Base-by-base conservation (phyloP, 2,113 vertebrate species). In the Eidolon helvum region DNA sequence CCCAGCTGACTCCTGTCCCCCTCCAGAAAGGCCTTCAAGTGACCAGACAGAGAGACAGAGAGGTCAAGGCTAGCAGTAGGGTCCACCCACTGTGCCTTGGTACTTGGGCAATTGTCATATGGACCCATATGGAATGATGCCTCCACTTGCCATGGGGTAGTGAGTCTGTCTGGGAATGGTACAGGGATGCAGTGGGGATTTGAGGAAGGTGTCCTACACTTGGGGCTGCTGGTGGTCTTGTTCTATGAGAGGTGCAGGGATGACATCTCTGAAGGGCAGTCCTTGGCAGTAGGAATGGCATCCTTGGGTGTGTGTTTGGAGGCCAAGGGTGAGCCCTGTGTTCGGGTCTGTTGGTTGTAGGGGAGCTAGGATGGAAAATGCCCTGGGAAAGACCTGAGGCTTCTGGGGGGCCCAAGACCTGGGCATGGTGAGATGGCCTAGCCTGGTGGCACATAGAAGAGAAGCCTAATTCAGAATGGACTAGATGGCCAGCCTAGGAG, bases 1-100 rank as follows among this genome's bases (percentile, higher is more conserved):
- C 38, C 43, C 33, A 53, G 50, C 33, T 50, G 69, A 65, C 48
- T 66, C 21, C 18, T 24, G n/a, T 68, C 82, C 12, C 0, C 91
- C 14, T 71, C 40, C 55, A 87, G 63, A 90, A 75, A 94, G 74
- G 30, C 30, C n/a, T 87, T 78, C 79, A 63, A 93, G 28, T 94
- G 91, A 86, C 12, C 30, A 59, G 38, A 11, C 43, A 69, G 30
- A 69, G 30, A 48, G 63, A 86, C 21, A 35, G 50, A 79, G 43
- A 88, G 35, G 55, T 83, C 72, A 93, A 21, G 61, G 35, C 53
- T 61, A 78, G 43, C 48, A 2, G 5, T n/a, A 33, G 11, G 45
- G 40, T 66, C n/a, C 89, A 33, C 61, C 30, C 40, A 53, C 22
- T 57, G 55, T 45, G 11, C 19, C 24, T 40, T 61, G n/a, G 50